phyloP scores from a whole-genome alignment of 2,113 vertebrate genomes.

The Sula dactylatra region DNA sequence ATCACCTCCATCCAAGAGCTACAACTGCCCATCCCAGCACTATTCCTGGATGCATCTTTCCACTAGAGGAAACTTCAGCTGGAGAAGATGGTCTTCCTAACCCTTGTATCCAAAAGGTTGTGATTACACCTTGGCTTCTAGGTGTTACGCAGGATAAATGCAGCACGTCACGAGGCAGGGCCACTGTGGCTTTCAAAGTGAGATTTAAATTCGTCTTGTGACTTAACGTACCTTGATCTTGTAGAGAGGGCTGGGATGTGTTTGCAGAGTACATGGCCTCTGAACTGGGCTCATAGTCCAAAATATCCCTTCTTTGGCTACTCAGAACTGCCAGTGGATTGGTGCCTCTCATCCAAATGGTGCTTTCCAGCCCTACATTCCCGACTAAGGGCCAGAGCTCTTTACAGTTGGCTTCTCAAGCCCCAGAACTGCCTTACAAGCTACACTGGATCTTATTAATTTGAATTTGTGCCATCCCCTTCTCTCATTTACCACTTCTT shows the following conservation, averaged over 20 bases:
- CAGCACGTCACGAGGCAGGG: rapidly evolving
- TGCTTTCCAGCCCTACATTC: not conserved
- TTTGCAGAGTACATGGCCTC: not conserved
- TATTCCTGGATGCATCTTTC: not conserved
- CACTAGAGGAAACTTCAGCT: not conserved
- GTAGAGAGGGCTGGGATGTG: not conserved
- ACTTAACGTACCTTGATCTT: rapidly evolving
- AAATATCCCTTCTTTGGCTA: not conserved
- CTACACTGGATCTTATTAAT: not conserved
- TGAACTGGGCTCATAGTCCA: not conserved
- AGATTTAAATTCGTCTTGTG: not conserved
- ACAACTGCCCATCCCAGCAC: rapidly evolving
- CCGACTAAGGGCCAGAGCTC: not conserved
- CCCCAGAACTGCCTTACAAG: not conserved
- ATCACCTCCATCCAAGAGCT: not conserved
- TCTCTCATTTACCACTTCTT: not conserved
- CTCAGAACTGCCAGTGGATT: not conserved
- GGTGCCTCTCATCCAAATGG: not conserved
- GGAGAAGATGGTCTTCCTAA: not conserved
- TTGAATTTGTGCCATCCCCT: not conserved
- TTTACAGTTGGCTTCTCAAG: not conserved
- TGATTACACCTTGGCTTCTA: rapidly evolving
- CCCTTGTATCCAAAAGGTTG: not conserved
- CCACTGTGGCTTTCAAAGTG: not conserved
- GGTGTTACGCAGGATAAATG: rapidly evolving